Base-by-base conservation (phyloP, 2,797 vertebrate species). In the Trachops cirrhosus region DNA sequence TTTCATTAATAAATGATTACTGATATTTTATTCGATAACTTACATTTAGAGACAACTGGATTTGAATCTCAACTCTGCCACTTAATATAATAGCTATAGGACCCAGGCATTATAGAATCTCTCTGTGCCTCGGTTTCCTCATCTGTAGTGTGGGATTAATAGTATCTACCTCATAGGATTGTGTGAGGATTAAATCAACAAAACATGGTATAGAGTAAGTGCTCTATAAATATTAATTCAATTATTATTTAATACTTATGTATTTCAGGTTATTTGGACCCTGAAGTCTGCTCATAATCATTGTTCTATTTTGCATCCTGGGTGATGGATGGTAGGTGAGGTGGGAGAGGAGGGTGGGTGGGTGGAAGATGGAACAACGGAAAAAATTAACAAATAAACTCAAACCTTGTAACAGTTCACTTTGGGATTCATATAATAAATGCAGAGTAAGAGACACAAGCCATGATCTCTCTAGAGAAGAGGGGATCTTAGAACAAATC, bases 361-460 rank as follows among this genome's bases (percentile, higher is more conserved):
- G 39, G 39, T n/a, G 9, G 44, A 78, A 92, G 48, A 62, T 29
- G 32, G 68, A 86, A 39, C 21, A 46, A 92, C 77, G 46, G 8
- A 89, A 96, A 64, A 26, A 70, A 52, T 57, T 34, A 52, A 83
- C 32, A 78, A 68, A 90, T 0, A 82, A 15, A 67, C 1, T 70
- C 29, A 73, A 74, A 19, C 24, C 22, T 24, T 82, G 3, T 22
- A 89, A 73, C 32, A 94, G 37, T 57, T 85, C 32, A 39, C 26
- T 59, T 74, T 79, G 44, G 74, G 39, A 82, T 24, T 34, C 37
- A 21, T 64, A 70, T 52, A 21, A 44, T 48, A 74, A 88, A 88
- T 78, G 88, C 91, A 80, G 57, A 71, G 37, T 41, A n/a, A 68
- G 11, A 59, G 37, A 95, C 94, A 52, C 71, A 93, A 95, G 50